These are phyloP conservation scores for Suillia variegata DNA, from an alignment of 2,888 invertebrate species.

Conservation along the genomic window DNA sequence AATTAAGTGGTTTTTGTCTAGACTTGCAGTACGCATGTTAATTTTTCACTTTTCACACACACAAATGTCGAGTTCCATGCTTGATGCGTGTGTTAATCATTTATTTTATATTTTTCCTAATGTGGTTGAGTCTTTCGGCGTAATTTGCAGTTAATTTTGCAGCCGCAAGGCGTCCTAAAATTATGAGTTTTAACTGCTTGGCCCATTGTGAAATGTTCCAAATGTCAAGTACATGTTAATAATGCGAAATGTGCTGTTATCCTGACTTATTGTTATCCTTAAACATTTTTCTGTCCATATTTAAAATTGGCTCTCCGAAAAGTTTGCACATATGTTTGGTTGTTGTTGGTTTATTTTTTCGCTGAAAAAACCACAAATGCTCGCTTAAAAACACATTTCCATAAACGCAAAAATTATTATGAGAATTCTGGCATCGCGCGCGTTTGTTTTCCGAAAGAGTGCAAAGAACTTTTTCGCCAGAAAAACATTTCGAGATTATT, in stretches of 20 bases:
- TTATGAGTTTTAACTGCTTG: slow-evolving; percentile 7
- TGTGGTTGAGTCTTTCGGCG: too few species aligned
- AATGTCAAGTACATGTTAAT: slow-evolving; percentile 12
- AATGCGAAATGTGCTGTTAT: slow-evolving; percentile 19
- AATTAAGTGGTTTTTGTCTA: slow-evolving; percentile 24
- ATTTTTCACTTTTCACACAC: background rate
- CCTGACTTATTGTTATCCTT: slow-evolving; percentile 5
- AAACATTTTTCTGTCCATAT: slow-evolving; percentile 19
- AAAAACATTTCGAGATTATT: background rate
- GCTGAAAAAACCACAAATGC: slow-evolving; percentile 34
- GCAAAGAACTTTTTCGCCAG: slow-evolving; percentile 36
- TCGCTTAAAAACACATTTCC: slow-evolving; percentile 36
- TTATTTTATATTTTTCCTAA: slow-evolving; percentile 11
- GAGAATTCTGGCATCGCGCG: slow-evolving; percentile 34
- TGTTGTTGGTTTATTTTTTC: background rate
- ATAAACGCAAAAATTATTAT: slow-evolving; percentile 38
- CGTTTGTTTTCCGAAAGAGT: slow-evolving; percentile 25
- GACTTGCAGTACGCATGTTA: slow-evolving; percentile 4
- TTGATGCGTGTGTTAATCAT: background rate
- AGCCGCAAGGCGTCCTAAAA: background rate
- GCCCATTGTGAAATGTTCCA: slow-evolving; percentile 1
- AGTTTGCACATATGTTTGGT: background rate
- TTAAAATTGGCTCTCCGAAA: slow-evolving; percentile 29
- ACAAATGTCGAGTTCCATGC: slow-evolving; percentile 6
- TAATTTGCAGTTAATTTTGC: slow-evolving; percentile 1